These are phyloP conservation scores for Prionailurus bengalensis DNA, from an alignment of 2,113 vertebrate species.

Conservation along the genomic window DNA sequence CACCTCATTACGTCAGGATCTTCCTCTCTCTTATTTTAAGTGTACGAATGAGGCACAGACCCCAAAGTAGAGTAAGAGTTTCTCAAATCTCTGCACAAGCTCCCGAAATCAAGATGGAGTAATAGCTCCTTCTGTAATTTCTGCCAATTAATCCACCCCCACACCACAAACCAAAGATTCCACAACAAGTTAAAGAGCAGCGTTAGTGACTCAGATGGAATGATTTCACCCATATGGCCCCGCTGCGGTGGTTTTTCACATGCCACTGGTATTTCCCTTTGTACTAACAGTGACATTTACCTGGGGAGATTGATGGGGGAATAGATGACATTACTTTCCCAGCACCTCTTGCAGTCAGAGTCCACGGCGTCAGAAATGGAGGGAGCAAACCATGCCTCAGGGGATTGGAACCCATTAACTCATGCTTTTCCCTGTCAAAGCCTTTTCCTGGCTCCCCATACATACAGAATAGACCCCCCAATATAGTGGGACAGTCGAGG, in stretches of 20 bases:
- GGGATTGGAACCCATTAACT: not conserved
- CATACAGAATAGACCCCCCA: not conserved
- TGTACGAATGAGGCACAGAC: not conserved
- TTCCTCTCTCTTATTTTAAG: not conserved
- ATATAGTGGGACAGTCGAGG: fast-evolving
- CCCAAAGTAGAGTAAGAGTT: not conserved
- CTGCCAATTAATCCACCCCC: constrained; percentile 59
- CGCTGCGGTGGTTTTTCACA: not conserved
- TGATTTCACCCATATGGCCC: constrained; percentile 28
- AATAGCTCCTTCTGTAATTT: constrained; percentile 36
- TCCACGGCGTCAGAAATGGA: not conserved
- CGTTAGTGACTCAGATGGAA: constrained; percentile 61
- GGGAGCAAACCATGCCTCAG: not conserved
- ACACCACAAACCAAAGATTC: constrained; percentile 58
- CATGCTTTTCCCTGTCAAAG: not conserved
- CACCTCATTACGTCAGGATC: not conserved
- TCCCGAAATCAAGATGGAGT: constrained; percentile 43
- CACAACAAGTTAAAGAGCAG: constrained; percentile 67
- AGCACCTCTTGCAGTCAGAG: not conserved
- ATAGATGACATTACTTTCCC: not conserved
- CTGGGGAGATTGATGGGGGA: not conserved
- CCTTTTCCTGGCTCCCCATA: not conserved
- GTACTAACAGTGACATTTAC: constrained; percentile 44
- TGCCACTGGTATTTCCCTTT: constrained; percentile 41
- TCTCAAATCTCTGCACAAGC: constrained; percentile 30